phyloP scores from a whole-genome alignment of 1,140 invertebrate species.

The Amyelois transitella region DNA sequence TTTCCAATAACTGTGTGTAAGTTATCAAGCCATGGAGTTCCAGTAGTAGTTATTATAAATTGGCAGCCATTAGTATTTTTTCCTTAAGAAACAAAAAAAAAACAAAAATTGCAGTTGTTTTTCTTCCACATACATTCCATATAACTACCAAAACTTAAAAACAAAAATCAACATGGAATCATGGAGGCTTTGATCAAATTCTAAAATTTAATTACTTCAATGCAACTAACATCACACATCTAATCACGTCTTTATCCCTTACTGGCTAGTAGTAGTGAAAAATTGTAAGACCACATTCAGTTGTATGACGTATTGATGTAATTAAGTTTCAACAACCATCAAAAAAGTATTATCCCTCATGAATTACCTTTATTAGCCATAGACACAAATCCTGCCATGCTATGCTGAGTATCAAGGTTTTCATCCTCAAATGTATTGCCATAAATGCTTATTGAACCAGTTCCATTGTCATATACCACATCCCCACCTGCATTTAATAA shows the following conservation, averaged over 20 bases:
- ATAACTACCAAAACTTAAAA: no score
- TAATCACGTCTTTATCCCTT: no score
- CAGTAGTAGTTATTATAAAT: constrained; percentile 95
- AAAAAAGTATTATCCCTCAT: no score
- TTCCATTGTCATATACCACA: constrained; percentile 84
- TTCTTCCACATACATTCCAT: no score
- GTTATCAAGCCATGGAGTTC: constrained; percentile 94
- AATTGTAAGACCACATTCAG: background rate
- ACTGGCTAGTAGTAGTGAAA: no score
- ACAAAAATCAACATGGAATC: no score
- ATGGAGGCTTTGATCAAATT: no score
- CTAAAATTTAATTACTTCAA: no score
- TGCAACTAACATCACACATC: no score
- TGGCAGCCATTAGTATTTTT: constrained; percentile 92
- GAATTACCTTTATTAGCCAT: constrained; percentile 96
- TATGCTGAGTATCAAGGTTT: constrained; percentile 93
- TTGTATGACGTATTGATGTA: constrained; percentile 2
- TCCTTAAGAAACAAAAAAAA: constrained; percentile 50
- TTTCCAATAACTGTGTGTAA: constrained; percentile 96
- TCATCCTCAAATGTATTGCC: constrained; percentile 96
- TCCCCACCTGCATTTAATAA: constrained; percentile 80
- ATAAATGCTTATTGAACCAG: constrained; percentile 90
- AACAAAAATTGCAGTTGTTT: constrained; percentile 10
- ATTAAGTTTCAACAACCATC: no score
- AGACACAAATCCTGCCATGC: constrained; percentile 90